Evolutionary conservation across 2,888 invertebrate species (phyloP), one percentile per base, ranked within the genome.

Genomic region (Calliscelio sp.): DNA sequence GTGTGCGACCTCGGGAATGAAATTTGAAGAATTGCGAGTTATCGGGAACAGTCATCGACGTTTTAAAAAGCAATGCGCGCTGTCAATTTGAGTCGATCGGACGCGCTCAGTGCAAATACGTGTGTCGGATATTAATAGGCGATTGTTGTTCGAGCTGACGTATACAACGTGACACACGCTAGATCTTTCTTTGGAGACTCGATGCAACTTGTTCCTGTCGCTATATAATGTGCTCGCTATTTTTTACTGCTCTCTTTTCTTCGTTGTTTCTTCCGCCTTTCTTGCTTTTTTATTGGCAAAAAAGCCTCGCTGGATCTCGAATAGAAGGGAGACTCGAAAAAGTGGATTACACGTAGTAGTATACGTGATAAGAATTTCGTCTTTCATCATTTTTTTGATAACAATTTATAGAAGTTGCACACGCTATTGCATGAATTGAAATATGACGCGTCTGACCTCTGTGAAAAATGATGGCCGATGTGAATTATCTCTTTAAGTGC

Each of bases 131-230:
- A 80, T 73, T 66, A 66, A 80, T 73, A 80, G 63, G 8, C 57
- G 55, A 73, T 66, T 66, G 73, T 73, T 73, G 80, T 80, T 80
- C 41, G 55, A 59, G 35, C 35, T 66, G 66, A 73, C 66, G 51
- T 73, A 66, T 66, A 65, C 73, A 55, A 24, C 51, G 79, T 71
- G 70, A 70, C 71, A 71, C 46, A 46, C 3, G n/a, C n/a, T n/a
- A 66, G 65, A 73, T 73, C 71, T 66, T 73, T 73, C 57, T 80
- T 80, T 16, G n/a, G 32, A 49, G 51, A 49, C 53, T n/a, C 22
- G 32, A 16, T 20, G 51, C 32, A 22, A 35, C 22, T 66, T 35
- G 51, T 49, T 41, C 41, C n/a, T n/a, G 61, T 61, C 63, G 22
- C 25, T n/a, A n/a, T 8, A 16, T 57, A 35, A 57, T 35, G 22